Base-by-base conservation (phyloP, 2,888 invertebrate species). In the Tryphoninae sp. region DNA sequence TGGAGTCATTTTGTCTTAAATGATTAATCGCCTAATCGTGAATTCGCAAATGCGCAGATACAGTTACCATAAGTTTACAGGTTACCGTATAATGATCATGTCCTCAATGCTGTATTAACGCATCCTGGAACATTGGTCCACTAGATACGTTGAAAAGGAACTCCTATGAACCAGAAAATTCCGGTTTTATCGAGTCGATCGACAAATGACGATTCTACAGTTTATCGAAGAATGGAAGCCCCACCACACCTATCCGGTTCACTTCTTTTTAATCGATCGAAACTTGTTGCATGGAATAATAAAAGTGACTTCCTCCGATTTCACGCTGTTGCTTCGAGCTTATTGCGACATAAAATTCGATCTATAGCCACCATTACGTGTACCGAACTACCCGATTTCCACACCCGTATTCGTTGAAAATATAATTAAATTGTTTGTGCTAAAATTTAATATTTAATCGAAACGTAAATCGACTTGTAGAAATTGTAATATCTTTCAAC, bases 191-290 rank as follows among this genome's bases (percentile, higher is more conserved):
- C 71, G 40, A 53, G 11, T 78, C 74, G 42, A 13, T 64, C 64
- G 49, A 69, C 13, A 49, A 71, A 74, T 16, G 71, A 75, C 40
- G 58, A 33, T 78, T 53, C 22, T 22, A 49, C 55, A 62, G 45
- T 72, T 67, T 75, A 75, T 72, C 78, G 73, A 62, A 69, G n/a
- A 53, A 74, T 74, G 33, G 59, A 58, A 59, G 9, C 22, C 13
- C 49, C 59, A 73, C 19, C 81, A 51, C 81, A 74, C 81, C 78
- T 75, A 78, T 78, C 74, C 74, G 78, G 65, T 64, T 71, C 45
- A 67, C 62, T 75, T 67, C 40, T 22, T 53, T 71, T 13, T 51
- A 49, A 81, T 61, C 67, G 51, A 45, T 58, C 23, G 19, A 45
- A 42, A 22, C 62, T 68, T 19, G 58, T 71, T 74, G 53, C 13